Percentiles rank a stretch among this genome's conserved stretches.
These are phyloP conservation scores for Andrena cerasifolii DNA, from an alignment of 1,140 invertebrate genomes.

Conservation along the genomic window DNA sequence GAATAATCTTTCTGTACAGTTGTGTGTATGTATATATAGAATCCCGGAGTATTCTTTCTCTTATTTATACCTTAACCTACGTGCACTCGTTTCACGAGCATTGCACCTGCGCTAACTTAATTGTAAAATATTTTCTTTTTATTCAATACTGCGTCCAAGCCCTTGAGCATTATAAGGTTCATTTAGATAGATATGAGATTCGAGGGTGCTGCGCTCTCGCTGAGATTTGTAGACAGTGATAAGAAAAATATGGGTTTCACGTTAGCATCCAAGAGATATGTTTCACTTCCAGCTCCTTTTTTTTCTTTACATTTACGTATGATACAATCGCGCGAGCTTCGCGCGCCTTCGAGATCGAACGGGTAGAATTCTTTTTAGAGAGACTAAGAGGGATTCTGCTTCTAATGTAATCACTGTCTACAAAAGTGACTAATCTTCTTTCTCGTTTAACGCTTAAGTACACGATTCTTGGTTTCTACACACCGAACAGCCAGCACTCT, in stretches of 20 bases:
- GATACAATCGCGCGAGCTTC: not conserved
- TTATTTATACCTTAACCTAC: constrained; percentile 34
- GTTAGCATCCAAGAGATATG: constrained; percentile 41
- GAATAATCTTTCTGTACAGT: constrained; percentile 46
- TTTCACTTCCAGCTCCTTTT: constrained; percentile 24
- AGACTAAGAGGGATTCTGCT: constrained; percentile 30
- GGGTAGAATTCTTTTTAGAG: constrained; percentile 9
- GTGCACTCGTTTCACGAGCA: constrained; percentile 63
- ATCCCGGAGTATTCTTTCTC: constrained; percentile 10
- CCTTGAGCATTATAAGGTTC: constrained; percentile 68
- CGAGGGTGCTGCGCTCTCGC: constrained; percentile 38
- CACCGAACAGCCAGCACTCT: constrained; percentile 21
- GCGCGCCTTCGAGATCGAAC: not conserved
- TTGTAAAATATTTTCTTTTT: constrained; percentile 42
- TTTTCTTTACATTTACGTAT: not conserved
- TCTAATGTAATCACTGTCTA: constrained; percentile 41
- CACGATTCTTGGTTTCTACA: constrained; percentile 29
- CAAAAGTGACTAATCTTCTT: constrained; percentile 6
- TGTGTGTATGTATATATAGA: constrained; percentile 34
- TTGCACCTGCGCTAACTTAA: constrained; percentile 58
- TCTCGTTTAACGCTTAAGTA: constrained; percentile 56
- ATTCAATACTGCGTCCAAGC: constrained; percentile 63
- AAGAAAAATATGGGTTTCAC: not conserved
- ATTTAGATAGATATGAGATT: constrained; percentile 32
- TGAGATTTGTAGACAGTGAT: constrained; percentile 39